A percentile compares a stretch with the other conserved stretches of the same genome.
These are phyloP conservation scores for Chalcosyrphus nemorum DNA, from an alignment of 2,888 invertebrate genomes.

Conservation along the genomic window DNA sequence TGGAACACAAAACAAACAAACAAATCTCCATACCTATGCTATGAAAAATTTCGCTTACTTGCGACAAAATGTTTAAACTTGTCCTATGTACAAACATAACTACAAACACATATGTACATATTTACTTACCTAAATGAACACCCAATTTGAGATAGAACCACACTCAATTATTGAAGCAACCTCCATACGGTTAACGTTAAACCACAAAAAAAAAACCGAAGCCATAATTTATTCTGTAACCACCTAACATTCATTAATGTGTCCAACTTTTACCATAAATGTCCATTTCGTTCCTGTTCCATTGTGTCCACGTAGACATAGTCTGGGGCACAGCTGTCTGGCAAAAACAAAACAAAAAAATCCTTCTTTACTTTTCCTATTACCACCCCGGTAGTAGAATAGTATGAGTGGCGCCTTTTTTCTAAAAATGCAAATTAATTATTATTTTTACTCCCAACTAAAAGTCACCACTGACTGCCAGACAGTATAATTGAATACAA, in stretches of 20 bases:
- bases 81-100: too few relatives aligned
- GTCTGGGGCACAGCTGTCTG: background rate
- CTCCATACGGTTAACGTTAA: too few relatives aligned
- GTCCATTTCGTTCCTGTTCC: background rate
- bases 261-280: background rate
- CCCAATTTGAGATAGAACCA: too few relatives aligned
- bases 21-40: too few relatives aligned
- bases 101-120: too few relatives aligned
- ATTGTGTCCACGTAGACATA: background rate
- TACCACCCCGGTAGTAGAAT: background rate
- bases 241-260: background rate
- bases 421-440: conserved; percentile 37
- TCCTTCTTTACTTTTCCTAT: background rate
- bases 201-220: too few relatives aligned
- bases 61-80: too few relatives aligned
- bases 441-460: background rate
- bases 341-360: too few relatives aligned
- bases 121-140: too few relatives aligned
- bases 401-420: background rate
- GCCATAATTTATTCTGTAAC: background rate
- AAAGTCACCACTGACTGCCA: background rate
- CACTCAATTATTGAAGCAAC: too few relatives aligned
- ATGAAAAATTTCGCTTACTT: too few relatives aligned
- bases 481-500: conserved; percentile 12
- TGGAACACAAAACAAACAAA: too few relatives aligned